These are phyloP conservation scores for Podabrus alpinus DNA, from an alignment of 2,888 invertebrate species.

Conservation along the genomic window DNA sequence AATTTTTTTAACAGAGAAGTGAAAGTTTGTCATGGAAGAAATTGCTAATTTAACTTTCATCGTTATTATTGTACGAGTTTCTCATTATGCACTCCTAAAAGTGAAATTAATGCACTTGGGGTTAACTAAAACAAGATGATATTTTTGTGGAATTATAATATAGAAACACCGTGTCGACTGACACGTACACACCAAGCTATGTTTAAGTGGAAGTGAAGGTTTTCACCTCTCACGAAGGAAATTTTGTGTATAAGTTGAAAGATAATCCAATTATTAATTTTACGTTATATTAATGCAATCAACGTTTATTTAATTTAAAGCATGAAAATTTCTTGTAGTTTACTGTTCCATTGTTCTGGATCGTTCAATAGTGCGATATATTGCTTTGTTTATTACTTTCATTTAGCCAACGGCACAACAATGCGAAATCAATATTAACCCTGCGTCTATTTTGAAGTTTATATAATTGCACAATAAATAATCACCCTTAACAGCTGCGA, in stretches of 20 bases:
- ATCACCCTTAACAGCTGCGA: not conserved
- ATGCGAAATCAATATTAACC: not conserved
- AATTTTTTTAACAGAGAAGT: not conserved
- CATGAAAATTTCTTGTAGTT: not conserved
- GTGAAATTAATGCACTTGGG: not conserved
- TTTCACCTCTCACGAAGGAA: not conserved
- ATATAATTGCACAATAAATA: not conserved
- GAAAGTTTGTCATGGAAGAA: not conserved
- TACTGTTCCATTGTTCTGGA: not conserved
- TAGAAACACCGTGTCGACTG: not conserved
- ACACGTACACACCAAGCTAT: not conserved
- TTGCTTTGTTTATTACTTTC: constrained; percentile 2
- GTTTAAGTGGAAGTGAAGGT: not conserved
- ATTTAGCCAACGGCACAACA: not conserved
- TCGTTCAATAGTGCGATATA: not conserved
- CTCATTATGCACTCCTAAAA: not conserved
- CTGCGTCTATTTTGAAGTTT: not conserved
- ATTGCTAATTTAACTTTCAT: not conserved
- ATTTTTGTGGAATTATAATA: not conserved
- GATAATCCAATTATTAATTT: not conserved
- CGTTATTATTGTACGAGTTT: not conserved
- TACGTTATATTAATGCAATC: not conserved
- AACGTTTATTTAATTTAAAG: not conserved
- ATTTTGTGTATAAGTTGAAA: not conserved
- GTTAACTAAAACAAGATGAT: not conserved